Percentiles rank a stretch among this genome's conserved stretches.
These are phyloP conservation scores for Drosophila leontia DNA, from an alignment of 1,140 invertebrate genomes.

Conservation along the genomic window DNA sequence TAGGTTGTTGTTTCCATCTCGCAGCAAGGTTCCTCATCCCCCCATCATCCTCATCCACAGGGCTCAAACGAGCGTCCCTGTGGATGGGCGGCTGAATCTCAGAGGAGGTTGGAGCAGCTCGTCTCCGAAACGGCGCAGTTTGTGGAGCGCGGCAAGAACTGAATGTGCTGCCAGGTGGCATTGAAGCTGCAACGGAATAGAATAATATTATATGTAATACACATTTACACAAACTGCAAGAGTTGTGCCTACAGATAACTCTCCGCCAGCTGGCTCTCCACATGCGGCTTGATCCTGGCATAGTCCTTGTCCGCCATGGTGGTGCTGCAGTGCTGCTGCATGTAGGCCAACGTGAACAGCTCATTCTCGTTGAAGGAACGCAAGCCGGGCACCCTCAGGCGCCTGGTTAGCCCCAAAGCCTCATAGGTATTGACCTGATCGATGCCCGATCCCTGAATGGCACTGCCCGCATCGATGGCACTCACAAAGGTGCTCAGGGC, in stretches of 20 bases:
- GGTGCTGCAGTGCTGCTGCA: conserved; percentile 83
- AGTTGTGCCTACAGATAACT: conserved; percentile 63
- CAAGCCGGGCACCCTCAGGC: conserved; percentile 68
- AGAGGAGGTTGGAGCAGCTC: conserved; percentile 78
- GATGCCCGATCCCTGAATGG: conserved; percentile 73
- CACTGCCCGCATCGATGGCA: conserved; percentile 71
- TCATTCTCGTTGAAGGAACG: conserved; percentile 81
- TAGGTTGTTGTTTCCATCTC: conserved; percentile 47
- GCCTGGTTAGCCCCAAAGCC: conserved; percentile 63
- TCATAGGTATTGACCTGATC: conserved; percentile 76
- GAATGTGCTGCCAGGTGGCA: conserved; percentile 83
- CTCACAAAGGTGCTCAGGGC: conserved; percentile 69
- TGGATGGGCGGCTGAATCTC: conserved; percentile 35
- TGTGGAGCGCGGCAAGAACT: conserved; percentile 76
- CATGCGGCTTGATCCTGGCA: conserved; percentile 79
- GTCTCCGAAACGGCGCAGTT: conserved; percentile 68
- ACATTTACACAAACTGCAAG: not conserved
- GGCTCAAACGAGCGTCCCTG: conserved; percentile 16
- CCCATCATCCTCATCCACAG: conserved; percentile 44
- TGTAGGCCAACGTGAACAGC: conserved; percentile 77
- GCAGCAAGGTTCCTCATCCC: conserved; percentile 22
- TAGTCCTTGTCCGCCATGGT: conserved; percentile 81
- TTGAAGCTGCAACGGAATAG: conserved; percentile 66
- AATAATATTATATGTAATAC: rapidly evolving
- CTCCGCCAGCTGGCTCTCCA: conserved; percentile 76